Evolutionary conservation across 2,113 vertebrate species (phyloP).

Genomic region (Stigmatopora argus): DNA sequence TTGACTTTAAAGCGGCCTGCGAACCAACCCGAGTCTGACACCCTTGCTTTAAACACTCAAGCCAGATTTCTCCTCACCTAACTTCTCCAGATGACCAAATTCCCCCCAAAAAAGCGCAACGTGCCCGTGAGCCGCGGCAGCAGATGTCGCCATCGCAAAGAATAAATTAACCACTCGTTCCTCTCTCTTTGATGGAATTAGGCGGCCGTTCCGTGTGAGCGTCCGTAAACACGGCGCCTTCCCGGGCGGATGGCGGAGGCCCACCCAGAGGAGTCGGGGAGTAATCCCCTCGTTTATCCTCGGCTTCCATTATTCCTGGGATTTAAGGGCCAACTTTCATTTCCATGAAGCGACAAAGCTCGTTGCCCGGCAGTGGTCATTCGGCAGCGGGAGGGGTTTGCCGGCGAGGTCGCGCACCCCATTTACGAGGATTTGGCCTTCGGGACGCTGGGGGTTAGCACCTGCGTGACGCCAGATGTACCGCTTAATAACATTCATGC

Average conservation of each 20-base stretch:
- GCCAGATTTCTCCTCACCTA: constrained; percentile 54
- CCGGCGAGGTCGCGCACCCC: constrained; percentile 47
- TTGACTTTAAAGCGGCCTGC: too few species aligned
- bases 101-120: constrained; percentile 68
- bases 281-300: constrained; percentile 98
- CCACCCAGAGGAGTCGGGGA: constrained; percentile 94
- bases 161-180: constrained; percentile 99
- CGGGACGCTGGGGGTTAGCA: constrained; percentile 45
- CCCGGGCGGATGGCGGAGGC: constrained; percentile 79
- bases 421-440: constrained; percentile 64
- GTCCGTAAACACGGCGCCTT: constrained; percentile 77
- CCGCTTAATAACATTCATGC: not conserved
- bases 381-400: constrained; percentile 61
- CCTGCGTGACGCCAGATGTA: constrained; percentile 56
- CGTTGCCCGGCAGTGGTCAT: constrained; percentile 77
- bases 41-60: constrained; percentile 36
- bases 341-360: constrained; percentile 85
- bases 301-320: constrained; percentile 90
- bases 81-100: constrained; percentile 71
- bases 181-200: constrained; percentile 98
- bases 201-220: constrained; percentile 87
- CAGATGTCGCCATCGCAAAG: constrained; percentile 45
- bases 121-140: constrained; percentile 69
- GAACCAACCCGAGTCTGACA: constrained; percentile 45
- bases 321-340: constrained; percentile 92